phyloP scores from a whole-genome alignment of 2,888 invertebrate genomes.

The Macrosoma leucophasiata region DNA sequence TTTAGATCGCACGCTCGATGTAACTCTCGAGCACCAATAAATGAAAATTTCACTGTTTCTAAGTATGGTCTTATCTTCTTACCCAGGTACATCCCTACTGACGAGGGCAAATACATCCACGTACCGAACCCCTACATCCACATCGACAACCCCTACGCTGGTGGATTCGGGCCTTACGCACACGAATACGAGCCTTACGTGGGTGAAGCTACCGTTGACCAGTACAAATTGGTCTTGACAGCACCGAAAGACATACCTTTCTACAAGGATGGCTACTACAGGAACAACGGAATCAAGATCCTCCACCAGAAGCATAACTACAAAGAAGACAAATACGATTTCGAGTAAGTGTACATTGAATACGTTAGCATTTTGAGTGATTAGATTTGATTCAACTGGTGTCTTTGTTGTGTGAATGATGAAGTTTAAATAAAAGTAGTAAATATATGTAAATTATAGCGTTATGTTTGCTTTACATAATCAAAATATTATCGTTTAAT shows the following conservation, averaged over 20 bases:
- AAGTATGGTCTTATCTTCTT: too few relatives aligned
- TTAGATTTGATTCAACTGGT: too few relatives aligned
- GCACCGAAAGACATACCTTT: slow-evolving; percentile 55
- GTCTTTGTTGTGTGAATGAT: too few relatives aligned
- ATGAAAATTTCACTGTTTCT: too few relatives aligned
- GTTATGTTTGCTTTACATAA: too few relatives aligned
- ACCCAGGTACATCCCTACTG: slow-evolving; percentile 58
- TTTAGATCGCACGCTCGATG: too few relatives aligned
- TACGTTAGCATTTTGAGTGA: too few relatives aligned
- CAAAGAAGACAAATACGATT: slow-evolving; percentile 69
- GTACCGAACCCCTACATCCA: slow-evolving; percentile 72
- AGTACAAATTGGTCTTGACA: slow-evolving; percentile 47
- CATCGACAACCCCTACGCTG: slow-evolving; percentile 63
- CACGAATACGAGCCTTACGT: slow-evolving; percentile 68
- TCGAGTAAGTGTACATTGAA: slow-evolving; percentile 69
- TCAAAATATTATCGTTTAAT: too few relatives aligned
- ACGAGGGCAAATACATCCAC: slow-evolving; percentile 73
- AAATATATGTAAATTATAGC: too few relatives aligned
- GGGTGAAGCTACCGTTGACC: slow-evolving; percentile 59
- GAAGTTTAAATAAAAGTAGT: too few relatives aligned
- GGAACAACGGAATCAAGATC: slow-evolving; percentile 71
- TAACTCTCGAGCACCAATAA: too few relatives aligned
- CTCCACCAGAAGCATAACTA: slow-evolving; percentile 66
- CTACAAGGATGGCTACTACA: slow-evolving; percentile 69
- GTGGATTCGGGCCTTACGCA: slow-evolving; percentile 59